These are phyloP conservation scores for Maniola hyperantus DNA, from an alignment of 2,888 invertebrate genomes.

Conservation along the genomic window DNA sequence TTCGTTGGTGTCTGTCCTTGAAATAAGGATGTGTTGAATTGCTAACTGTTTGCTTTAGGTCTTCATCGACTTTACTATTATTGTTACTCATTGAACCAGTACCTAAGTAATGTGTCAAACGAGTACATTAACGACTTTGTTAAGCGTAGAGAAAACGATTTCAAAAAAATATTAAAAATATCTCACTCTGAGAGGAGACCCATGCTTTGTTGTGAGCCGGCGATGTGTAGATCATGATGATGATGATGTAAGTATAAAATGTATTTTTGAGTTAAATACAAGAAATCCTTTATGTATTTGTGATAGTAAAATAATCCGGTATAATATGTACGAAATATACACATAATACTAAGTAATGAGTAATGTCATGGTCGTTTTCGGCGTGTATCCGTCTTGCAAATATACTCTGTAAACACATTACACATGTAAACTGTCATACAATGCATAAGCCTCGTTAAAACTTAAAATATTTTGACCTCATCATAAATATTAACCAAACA, in stretches of 20 bases:
- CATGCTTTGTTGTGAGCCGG: too few species aligned
- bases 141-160: not conserved
- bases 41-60: constrained; percentile 11
- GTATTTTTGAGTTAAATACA: not conserved
- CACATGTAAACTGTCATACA: constrained; percentile 25
- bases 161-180: too few species aligned
- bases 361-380: constrained; percentile 41
- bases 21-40: constrained; percentile 69
- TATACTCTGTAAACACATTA: constrained; percentile 37
- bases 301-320: constrained; percentile 5
- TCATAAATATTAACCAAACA: not conserved
- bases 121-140: not conserved
- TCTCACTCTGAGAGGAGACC: too few species aligned
- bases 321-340: constrained; percentile 21
- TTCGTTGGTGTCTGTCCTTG: constrained; percentile 68
- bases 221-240: too few species aligned
- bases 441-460: constrained; percentile 11
- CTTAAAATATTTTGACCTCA: constrained; percentile 13
- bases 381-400: constrained; percentile 40
- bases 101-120: not conserved
- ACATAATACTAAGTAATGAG: constrained; percentile 16
- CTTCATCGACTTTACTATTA: not conserved
- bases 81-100: not conserved
- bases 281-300: constrained; percentile 13
- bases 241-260: too few species aligned